These are phyloP conservation scores for Serilophus lunatus DNA, from an alignment of 2,113 vertebrate genomes.

Conservation along the genomic window DNA sequence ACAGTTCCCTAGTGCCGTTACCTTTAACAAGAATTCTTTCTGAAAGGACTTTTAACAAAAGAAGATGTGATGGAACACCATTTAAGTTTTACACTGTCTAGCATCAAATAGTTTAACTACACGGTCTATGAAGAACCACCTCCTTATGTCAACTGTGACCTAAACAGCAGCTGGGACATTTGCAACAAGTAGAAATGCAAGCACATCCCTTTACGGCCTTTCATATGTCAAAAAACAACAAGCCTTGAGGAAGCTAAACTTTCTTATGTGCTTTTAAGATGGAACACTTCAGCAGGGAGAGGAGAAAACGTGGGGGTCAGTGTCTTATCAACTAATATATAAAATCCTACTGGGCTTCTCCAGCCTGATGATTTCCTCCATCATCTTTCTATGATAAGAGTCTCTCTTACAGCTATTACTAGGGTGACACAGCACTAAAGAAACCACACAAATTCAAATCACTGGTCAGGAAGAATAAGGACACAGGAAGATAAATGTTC, in stretches of 20 bases:
- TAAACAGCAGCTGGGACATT: background rate
- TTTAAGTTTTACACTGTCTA: background rate
- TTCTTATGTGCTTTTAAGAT: background rate
- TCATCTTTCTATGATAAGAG: background rate
- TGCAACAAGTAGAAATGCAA: background rate
- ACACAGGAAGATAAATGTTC: background rate
- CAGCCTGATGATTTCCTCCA: background rate
- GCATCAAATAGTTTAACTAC: background rate
- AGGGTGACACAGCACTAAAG: background rate
- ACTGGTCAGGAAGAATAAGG: background rate
- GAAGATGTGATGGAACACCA: background rate
- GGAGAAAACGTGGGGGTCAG: background rate
- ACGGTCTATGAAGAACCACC: background rate
- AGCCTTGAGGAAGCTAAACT: background rate
- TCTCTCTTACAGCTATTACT: background rate
- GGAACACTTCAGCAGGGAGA: background rate
- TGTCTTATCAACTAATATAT: background rate
- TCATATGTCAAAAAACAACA: background rate
- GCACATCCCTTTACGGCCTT: background rate
- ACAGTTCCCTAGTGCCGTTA: background rate
- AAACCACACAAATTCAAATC: background rate
- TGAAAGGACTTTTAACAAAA: background rate
- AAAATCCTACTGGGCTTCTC: background rate
- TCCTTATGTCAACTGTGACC: background rate
- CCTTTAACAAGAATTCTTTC: background rate